These are phyloP conservation scores for Anhinga anhinga DNA, from an alignment of 2,113 vertebrate genomes.

Conservation along the genomic window DNA sequence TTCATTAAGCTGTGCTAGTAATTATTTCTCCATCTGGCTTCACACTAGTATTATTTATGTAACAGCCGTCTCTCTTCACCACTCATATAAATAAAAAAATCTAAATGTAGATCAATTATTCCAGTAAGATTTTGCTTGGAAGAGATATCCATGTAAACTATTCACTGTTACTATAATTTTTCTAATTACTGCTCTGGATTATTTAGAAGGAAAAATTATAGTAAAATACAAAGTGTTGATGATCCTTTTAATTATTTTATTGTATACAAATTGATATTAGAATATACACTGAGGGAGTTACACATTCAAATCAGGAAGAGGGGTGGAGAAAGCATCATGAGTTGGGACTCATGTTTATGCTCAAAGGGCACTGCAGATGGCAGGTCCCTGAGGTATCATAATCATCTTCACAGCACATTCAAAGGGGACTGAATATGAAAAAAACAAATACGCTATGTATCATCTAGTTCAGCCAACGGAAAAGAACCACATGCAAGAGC, in stretches of 20 bases:
- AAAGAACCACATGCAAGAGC: background rate
- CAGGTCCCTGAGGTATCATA: background rate
- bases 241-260: background rate
- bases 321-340: background rate
- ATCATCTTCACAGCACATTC: background rate
- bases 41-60: background rate
- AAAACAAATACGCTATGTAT: background rate
- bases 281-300: background rate
- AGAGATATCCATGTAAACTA: background rate
- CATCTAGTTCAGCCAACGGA: background rate
- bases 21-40: constrained; percentile 45
- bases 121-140: background rate
- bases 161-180: background rate
- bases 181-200: background rate
- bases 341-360: background rate
- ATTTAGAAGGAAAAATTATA: background rate
- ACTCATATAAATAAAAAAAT: background rate
- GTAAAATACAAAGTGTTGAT: background rate
- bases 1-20: background rate
- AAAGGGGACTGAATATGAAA: background rate
- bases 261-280: background rate
- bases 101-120: background rate
- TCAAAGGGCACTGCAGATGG: background rate
- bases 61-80: background rate
- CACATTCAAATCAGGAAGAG: background rate